These are phyloP conservation scores for Ectemnius continuus DNA, from an alignment of 2,888 invertebrate species.

Conservation along the genomic window DNA sequence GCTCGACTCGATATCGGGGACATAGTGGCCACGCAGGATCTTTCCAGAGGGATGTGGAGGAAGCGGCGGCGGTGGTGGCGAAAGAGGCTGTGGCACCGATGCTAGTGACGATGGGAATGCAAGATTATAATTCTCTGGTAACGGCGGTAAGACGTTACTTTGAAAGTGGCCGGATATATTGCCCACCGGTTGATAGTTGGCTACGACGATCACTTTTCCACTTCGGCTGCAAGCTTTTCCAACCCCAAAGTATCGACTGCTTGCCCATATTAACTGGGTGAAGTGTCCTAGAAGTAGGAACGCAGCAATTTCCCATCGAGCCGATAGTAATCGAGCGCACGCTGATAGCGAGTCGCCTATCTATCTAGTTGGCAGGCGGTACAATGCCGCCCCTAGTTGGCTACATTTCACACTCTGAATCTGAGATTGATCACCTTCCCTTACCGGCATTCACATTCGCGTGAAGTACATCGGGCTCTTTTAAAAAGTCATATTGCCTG, in stretches of 20 bases:
- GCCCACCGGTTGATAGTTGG: conserved; percentile 90
- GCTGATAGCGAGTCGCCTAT: not conserved
- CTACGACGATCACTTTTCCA: conserved; percentile 90
- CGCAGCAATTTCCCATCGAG: not conserved
- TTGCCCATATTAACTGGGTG: conserved; percentile 91
- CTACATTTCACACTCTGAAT: not conserved
- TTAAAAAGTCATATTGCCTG: conserved; percentile 86
- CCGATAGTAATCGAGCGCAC: not conserved
- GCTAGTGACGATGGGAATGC: conserved; percentile 73
- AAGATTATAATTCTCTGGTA: conserved; percentile 81
- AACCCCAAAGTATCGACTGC: conserved; percentile 87
- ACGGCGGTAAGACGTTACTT: conserved; percentile 87
- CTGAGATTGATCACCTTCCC: not conserved
- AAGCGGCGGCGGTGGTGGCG: conserved; percentile 1
- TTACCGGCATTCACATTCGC: conserved; percentile 89
- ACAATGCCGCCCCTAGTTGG: not conserved
- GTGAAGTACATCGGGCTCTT: conserved; percentile 86
- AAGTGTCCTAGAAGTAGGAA: conserved; percentile 84
- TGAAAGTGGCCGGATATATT: conserved; percentile 87
- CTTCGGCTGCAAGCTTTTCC: conserved; percentile 89
- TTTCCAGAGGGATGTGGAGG: conserved; percentile 11
- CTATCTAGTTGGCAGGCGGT: not conserved
- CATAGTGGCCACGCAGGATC: conserved; percentile 31
- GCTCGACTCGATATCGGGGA: conserved; percentile 12
- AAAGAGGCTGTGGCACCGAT: conserved; percentile 34